phyloP scores from a whole-genome alignment of 2,888 invertebrate genomes.

The Lasioglossum pauxillum region DNA sequence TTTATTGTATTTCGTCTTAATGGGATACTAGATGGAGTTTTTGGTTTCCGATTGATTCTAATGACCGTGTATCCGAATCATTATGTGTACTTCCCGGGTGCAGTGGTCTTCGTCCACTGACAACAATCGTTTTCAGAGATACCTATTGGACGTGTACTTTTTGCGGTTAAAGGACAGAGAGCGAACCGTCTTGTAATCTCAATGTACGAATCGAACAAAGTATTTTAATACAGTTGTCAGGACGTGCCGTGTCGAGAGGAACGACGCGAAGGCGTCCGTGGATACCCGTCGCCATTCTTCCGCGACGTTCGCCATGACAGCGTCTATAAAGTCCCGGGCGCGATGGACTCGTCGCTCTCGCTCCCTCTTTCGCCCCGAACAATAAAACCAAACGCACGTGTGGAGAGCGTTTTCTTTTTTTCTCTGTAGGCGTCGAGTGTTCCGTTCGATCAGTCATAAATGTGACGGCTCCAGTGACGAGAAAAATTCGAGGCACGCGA shows the following conservation, averaged over 20 bases:
- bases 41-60: background rate
- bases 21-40: background rate
- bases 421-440: conserved; percentile 7
- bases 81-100: background rate
- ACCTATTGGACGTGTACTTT: background rate
- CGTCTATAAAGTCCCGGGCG: background rate
- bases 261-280: background rate
- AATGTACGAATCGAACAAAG: background rate
- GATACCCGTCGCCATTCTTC: conserved; percentile 9
- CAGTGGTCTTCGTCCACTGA: background rate
- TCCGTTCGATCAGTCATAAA: conserved; percentile 48
- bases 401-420: background rate
- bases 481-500: conserved; percentile 47
- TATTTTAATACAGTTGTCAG: conserved; percentile 1
- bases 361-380: conserved; percentile 11
- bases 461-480: conserved; percentile 19
- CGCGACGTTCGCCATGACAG: conserved; percentile 10
- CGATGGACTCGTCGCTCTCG: conserved; percentile 1
- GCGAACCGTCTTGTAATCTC: background rate
- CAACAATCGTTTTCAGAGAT: background rate
- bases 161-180: background rate
- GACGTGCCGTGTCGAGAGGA: background rate
- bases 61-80: background rate
- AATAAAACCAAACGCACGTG: conserved; percentile 35
- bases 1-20: background rate